phyloP scores from a whole-genome alignment of 2,113 vertebrate species.

The Gobiocypris rarus region DNA sequence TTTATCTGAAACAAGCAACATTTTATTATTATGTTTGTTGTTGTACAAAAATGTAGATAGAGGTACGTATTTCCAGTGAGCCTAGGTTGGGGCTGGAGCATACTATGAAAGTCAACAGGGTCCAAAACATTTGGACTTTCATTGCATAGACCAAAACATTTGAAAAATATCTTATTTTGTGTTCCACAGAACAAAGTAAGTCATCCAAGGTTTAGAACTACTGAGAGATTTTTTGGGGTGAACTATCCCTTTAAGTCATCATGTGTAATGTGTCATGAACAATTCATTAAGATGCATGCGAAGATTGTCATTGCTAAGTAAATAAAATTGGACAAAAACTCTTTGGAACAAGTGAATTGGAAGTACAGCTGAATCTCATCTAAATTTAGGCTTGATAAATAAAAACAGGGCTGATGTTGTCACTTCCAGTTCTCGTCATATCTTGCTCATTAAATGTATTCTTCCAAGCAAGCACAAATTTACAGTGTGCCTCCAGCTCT shows the following conservation, averaged over 20 bases:
- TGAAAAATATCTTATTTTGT: neutral
- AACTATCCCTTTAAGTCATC: too few relatives aligned
- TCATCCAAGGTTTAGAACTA: too few relatives aligned
- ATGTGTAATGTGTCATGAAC: too few relatives aligned
- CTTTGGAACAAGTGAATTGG: neutral
- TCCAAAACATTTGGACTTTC: neutral
- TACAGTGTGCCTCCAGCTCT: conserved; percentile 20
- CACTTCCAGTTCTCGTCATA: neutral
- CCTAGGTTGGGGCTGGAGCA: neutral
- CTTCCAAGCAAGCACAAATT: conserved; percentile 16
- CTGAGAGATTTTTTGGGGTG: too few relatives aligned
- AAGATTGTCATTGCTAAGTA: neutral
- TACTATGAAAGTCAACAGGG: neutral
- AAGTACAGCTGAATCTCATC: neutral
- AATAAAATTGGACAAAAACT: neutral
- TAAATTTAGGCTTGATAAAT: neutral
- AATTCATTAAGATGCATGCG: neutral
- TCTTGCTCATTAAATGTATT: conserved; percentile 21
- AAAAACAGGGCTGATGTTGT: neutral
- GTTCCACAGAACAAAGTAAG: neutral
- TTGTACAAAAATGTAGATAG: too few relatives aligned
- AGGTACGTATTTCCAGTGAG: too few relatives aligned
- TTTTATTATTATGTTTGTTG: too few relatives aligned
- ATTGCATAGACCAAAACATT: neutral
- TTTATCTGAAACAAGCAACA: too few relatives aligned